Evolutionary conservation across 2,113 vertebrate species (phyloP), one percentile per base, ranked within the genome.

Genomic region (Anser brachyrhynchus): DNA sequence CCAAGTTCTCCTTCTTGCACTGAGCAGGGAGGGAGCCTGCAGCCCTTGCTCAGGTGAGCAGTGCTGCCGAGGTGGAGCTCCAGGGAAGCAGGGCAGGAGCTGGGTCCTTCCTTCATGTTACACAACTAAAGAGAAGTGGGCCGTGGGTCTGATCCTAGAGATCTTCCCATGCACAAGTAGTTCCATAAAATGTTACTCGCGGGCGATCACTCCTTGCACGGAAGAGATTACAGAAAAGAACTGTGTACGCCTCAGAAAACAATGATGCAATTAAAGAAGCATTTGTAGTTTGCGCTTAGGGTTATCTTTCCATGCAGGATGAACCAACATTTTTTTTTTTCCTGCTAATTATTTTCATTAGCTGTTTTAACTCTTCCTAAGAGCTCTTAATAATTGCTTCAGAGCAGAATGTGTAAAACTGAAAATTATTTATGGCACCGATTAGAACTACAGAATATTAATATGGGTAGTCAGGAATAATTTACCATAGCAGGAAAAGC

Each of bases 311-410:
- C 65, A 15, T 39, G 54, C 26, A 19, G 73, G 37, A 64, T 55
- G 93, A 96, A 55, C 65, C 74, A 65, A 82, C 33, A 41, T 88
- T 93, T 93, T 89, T 93, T 31, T 65, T 39, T 67, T 3, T 28
- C 7, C 91, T 80, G 65, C 75, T 92, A 95, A 96, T 96, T 93
- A 90, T 95, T 94, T 89, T 93, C 71, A 93, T 90, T 89, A 95
- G 92, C 88, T 52, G 65, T 93, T 93, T 83, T 96, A 92, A 92
- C 89, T 96, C 72, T 94, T 92, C 87, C 46, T 71, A 41, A 91
- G 72, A 74, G 59, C 67, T 94, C 87, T 58, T 90, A 91, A 86
- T 87, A 81, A 57, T 69, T 87, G 87, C 81, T 97, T 74, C 35
- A 59, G 95, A 96, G 83, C 72, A 83, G 82, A 90, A 77, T 55